Percentiles rank a stretch among this genome's conserved stretches.
These are phyloP conservation scores for Microctonus hyperodae DNA, from an alignment of 2,888 invertebrate genomes.

Conservation along the genomic window DNA sequence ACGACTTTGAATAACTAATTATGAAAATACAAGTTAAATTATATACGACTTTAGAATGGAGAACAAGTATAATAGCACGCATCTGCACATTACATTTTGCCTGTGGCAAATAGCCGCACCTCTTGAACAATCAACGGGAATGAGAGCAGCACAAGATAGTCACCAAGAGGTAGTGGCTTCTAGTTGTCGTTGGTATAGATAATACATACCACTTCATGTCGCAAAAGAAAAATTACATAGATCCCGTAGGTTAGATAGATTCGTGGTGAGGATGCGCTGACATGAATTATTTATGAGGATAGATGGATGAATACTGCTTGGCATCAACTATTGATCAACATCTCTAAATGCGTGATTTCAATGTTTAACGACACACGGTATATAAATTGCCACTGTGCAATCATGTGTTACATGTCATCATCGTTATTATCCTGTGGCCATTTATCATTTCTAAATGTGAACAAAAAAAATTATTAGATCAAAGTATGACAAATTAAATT, in stretches of 20 bases:
- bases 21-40: conserved; percentile 32
- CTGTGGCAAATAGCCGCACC: neutral
- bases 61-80: too few species aligned
- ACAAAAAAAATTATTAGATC: too few species aligned
- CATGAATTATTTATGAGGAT: conserved; percentile 21
- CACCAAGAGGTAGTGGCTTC: neutral
- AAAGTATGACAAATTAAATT: too few species aligned
- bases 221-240: neutral
- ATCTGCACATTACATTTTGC: neutral
- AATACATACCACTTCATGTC: neutral
- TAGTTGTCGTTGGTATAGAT: neutral
- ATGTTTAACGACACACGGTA: conserved; percentile 6
- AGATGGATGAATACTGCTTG: neutral
- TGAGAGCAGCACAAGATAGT: conserved; percentile 10
- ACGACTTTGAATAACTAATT: conserved; percentile 26
- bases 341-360: conserved; percentile 19
- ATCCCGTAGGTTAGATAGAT: conserved; percentile 15
- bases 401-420: neutral
- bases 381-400: neutral
- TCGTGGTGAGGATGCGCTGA: conserved; percentile 1
- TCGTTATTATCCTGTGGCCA: neutral
- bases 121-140: conserved; percentile 16
- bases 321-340: conserved; percentile 16
- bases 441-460: too few species aligned
- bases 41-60: conserved; percentile 25